A percentile compares a stretch with the other conserved stretches of the same genome.
phyloP scores from a whole-genome alignment of 2,113 vertebrate species.

The Dicerorhinus sumatrensis region DNA sequence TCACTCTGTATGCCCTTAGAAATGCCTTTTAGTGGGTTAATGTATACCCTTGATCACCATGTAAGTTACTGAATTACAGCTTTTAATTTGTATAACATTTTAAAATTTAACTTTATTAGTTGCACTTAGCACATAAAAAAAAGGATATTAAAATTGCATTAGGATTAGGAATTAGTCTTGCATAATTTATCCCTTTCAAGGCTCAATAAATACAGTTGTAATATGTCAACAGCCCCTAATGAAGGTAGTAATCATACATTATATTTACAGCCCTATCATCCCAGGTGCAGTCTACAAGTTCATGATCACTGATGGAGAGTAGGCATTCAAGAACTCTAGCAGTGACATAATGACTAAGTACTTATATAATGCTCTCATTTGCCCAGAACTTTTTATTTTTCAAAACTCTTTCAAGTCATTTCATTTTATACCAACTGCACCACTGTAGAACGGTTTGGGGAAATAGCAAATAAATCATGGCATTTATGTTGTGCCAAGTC shows the following conservation, averaged over 20 bases:
- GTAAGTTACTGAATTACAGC: background rate
- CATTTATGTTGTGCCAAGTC: background rate
- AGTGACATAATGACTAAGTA: background rate
- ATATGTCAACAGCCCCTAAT: background rate
- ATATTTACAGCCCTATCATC: background rate
- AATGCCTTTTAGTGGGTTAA: background rate
- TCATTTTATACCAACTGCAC: constrained; percentile 29
- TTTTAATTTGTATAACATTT: constrained; percentile 46
- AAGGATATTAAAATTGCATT: constrained; percentile 25
- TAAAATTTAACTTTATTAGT: constrained; percentile 21
- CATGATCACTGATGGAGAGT: background rate
- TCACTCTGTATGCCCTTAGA: background rate
- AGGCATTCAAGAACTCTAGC: background rate
- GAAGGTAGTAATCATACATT: background rate
- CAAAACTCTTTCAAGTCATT: background rate
- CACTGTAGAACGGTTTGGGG: background rate
- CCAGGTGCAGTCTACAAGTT: background rate
- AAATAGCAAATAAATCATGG: background rate
- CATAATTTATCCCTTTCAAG: constrained; percentile 38
- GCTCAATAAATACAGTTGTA: background rate
- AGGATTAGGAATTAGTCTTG: constrained; percentile 10
- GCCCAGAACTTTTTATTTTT: background rate
- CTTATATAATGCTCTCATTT: background rate
- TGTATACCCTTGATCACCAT: background rate
- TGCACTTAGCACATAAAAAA: constrained; percentile 50